These are phyloP conservation scores for Rhyzopertha dominica DNA, from an alignment of 1,140 invertebrate species.

Conservation along the genomic window DNA sequence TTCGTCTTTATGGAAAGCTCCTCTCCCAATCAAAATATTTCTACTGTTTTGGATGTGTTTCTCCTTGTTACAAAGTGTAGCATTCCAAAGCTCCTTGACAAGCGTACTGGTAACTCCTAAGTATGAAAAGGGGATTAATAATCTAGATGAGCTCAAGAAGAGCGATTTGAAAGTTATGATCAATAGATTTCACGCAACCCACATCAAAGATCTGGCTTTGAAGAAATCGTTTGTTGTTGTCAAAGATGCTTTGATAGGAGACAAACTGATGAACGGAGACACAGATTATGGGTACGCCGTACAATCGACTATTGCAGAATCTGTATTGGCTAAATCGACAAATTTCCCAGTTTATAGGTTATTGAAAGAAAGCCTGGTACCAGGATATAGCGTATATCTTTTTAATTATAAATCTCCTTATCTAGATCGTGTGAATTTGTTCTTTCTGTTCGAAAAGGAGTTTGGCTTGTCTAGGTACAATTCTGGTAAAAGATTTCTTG, in stretches of 20 bases:
- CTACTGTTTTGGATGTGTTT: slow-evolving; percentile 4
- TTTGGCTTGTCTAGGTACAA: slow-evolving; percentile 5
- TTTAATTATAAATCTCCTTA: slow-evolving; percentile 14
- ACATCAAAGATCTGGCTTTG: slow-evolving; percentile 2
- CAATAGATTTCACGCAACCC: slow-evolving; percentile 2
- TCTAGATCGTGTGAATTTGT: slow-evolving; percentile 7
- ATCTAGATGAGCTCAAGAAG: neutral
- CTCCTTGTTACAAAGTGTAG: neutral
- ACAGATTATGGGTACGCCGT: neutral
- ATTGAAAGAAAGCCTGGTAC: slow-evolving; percentile 11
- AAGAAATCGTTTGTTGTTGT: neutral
- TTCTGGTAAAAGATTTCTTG: neutral
- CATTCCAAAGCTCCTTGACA: slow-evolving; percentile 12
- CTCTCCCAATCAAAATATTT: neutral
- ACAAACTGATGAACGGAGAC: neutral
- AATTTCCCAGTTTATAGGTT: slow-evolving; percentile 8
- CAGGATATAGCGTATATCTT: slow-evolving; percentile 10
- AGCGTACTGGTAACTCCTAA: slow-evolving; percentile 4
- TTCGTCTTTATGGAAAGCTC: slow-evolving; percentile 2
- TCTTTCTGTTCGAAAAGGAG: slow-evolving; percentile 6
- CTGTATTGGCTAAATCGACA: slow-evolving; percentile 3
- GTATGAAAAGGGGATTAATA: slow-evolving; percentile 10
- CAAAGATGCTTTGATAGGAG: neutral
- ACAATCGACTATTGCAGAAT: neutral
- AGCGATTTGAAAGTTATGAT: no score